Evolutionary conservation across 2,113 vertebrate species (phyloP).

Genomic region (Catharus fuscescens): DNA sequence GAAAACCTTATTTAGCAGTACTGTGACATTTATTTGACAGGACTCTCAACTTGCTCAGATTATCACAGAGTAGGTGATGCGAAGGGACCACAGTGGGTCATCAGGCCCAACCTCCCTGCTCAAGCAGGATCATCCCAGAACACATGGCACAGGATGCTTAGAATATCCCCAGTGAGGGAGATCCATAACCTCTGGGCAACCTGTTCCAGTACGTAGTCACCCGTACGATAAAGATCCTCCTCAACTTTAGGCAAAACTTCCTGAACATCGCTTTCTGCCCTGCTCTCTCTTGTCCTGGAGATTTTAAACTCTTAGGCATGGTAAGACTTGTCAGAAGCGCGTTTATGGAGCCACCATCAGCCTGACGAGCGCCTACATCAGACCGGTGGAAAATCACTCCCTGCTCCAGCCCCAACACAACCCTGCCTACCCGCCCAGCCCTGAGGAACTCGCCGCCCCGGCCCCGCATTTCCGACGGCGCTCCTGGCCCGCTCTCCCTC

Average conservation of each 20-base stretch:
- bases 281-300: fast-evolving
- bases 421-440: fast-evolving
- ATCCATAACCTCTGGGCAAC: background rate
- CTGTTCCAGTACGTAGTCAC: background rate
- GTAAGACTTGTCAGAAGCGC: fast-evolving
- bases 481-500: no score
- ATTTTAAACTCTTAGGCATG: fast-evolving
- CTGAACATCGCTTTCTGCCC: no score
- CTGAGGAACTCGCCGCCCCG: fast-evolving
- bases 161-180: fast-evolving
- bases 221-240: fast-evolving
- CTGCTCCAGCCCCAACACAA: fast-evolving
- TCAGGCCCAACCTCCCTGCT: background rate
- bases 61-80: fast-evolving
- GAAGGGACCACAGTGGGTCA: background rate
- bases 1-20: fast-evolving
- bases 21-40: fast-evolving
- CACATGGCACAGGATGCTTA: fast-evolving
- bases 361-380: fast-evolving
- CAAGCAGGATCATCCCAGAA: background rate
- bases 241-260: no score
- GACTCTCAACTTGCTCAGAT: fast-evolving
- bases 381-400: fast-evolving
- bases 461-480: no score
- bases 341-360: fast-evolving